Conservation (phyloP, 1,140 invertebrate species). For the Pseudomyrmex dendroicus region DNA sequence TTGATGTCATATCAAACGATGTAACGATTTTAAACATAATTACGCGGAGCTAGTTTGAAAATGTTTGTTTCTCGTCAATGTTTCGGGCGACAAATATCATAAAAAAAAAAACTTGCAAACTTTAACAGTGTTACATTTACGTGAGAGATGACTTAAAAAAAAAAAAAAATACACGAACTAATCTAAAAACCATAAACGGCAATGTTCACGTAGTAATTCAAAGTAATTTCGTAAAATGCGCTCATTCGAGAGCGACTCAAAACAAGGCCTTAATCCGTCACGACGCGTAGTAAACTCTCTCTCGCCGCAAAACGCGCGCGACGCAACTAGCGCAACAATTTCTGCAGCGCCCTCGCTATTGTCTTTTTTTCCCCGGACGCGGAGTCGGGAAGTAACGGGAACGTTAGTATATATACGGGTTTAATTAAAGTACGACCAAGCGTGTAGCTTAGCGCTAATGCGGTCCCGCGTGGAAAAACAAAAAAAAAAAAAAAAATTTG, state of each 20-base stretch:
- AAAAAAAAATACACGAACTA: too few relatives aligned
- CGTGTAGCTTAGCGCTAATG: slow-evolving; percentile 63
- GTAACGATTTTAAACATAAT: too few relatives aligned
- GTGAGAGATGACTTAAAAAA: too few relatives aligned
- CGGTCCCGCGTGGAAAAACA: slow-evolving; percentile 19
- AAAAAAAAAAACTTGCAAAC: too few relatives aligned
- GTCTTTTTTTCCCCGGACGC: neutral
- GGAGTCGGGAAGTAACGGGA: slow-evolving; percentile 14
- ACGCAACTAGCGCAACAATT: slow-evolving; percentile 24
- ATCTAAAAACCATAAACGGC: slow-evolving; percentile 1
- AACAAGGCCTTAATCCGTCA: neutral
- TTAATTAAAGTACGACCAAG: slow-evolving; percentile 61
- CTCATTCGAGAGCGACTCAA: neutral
- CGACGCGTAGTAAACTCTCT: neutral
- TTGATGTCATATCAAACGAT: neutral
- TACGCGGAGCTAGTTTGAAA: too few relatives aligned
- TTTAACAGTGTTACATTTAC: neutral
- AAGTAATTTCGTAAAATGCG: neutral
- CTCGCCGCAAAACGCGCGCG: neutral
- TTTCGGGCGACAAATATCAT: too few relatives aligned
- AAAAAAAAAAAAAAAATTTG: neutral
- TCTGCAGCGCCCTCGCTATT: neutral
- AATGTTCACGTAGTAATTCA: neutral
- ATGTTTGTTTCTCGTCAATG: too few relatives aligned
- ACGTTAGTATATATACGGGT: neutral